A percentile compares a stretch with the other conserved stretches of the same genome.
phyloP scores from a whole-genome alignment of 2,797 vertebrate species.

The Micrastur ruficollis region DNA sequence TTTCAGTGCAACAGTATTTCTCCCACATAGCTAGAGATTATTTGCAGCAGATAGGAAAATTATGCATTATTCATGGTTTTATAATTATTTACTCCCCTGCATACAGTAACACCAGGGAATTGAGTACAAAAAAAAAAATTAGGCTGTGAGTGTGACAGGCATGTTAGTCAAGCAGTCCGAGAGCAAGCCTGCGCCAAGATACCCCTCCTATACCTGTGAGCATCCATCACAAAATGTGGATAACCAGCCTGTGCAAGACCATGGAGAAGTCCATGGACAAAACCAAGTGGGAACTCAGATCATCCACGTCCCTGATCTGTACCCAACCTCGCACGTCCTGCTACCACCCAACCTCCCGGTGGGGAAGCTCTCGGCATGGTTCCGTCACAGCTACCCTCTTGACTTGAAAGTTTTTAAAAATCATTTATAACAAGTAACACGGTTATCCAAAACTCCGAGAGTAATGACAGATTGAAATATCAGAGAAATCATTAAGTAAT shows the following conservation, averaged over 20 bases:
- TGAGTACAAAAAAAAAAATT: not conserved
- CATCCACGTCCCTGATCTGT: too few relatives aligned
- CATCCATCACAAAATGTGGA: not conserved
- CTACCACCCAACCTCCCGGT: not conserved
- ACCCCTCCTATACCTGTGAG: not conserved
- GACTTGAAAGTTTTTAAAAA: not conserved
- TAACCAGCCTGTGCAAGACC: not conserved
- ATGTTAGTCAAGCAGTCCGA: not conserved
- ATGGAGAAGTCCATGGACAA: not conserved
- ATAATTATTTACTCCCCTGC: not conserved
- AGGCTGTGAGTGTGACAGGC: fast-evolving
- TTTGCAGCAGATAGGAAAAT: not conserved
- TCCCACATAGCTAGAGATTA: not conserved
- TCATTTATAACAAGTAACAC: not conserved
- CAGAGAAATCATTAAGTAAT: not conserved
- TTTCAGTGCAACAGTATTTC: not conserved
- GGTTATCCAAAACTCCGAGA: not conserved
- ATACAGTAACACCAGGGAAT: not conserved
- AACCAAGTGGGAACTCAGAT: not conserved
- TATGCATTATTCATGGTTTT: not conserved
- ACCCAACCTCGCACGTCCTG: not conserved
- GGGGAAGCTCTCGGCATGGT: not conserved
- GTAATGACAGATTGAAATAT: not conserved
- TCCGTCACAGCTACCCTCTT: not conserved
- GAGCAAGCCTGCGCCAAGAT: not conserved